These are phyloP conservation scores for Hapalemur alaotrensis DNA, from an alignment of 2,797 vertebrate genomes.

Conservation along the genomic window DNA sequence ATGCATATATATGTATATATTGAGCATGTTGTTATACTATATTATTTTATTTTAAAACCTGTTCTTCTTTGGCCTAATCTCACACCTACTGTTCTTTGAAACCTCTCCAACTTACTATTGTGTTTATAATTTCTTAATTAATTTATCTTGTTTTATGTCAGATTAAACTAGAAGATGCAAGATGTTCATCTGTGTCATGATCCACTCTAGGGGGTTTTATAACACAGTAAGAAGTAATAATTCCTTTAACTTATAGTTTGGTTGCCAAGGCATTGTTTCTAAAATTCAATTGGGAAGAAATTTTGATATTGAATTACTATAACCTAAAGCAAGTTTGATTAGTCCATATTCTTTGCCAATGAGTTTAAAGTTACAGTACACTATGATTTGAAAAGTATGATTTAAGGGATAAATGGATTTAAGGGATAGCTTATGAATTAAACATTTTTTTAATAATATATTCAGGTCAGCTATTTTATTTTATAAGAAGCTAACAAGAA, in stretches of 20 bases:
- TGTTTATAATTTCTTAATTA: constrained; percentile 56
- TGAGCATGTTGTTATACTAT: constrained; percentile 7
- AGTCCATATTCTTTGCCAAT: neutral
- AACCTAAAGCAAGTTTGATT: neutral
- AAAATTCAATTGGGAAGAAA: constrained; percentile 13
- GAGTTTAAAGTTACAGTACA: neutral
- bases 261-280: constrained; percentile 8
- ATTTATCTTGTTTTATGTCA: constrained; percentile 53
- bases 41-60: constrained; percentile 48
- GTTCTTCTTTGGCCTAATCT: neutral
- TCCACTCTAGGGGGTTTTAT: neutral
- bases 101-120: constrained; percentile 38
- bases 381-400: neutral
- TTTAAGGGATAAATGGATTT: neutral
- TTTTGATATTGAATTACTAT: neutral
- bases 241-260: constrained; percentile 9
- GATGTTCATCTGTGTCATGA: neutral
- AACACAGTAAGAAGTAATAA: neutral
- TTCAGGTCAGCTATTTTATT: neutral
- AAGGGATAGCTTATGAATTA: neutral
- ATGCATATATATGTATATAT: neutral
- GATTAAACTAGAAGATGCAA: constrained; percentile 32
- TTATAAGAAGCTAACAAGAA: neutral
- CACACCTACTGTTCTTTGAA: neutral
- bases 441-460: neutral